Conservation (phyloP, 2,797 vertebrate species). For the Peromyscus nudipes region DNA sequence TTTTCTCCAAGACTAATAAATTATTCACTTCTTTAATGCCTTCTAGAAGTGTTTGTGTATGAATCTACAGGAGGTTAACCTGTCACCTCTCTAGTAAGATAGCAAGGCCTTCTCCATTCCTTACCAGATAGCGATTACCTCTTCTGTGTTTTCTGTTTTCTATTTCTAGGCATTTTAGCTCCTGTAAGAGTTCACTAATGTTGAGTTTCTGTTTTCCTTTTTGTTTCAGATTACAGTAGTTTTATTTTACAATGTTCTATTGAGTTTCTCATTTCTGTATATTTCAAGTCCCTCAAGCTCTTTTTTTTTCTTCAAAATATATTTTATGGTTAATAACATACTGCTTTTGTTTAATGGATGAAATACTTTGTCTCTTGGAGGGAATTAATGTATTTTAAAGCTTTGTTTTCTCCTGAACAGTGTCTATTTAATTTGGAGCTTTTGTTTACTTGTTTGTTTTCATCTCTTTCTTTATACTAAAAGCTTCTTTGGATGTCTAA, state of each 20-base stretch:
- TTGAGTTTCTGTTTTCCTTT: constrained; percentile 2
- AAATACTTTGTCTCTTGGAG: constrained; percentile 34
- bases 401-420: not conserved
- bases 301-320: constrained; percentile 33
- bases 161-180: not conserved
- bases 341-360: not conserved
- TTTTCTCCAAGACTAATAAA: not conserved
- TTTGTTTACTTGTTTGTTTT: constrained; percentile 3
- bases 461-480: constrained; percentile 32
- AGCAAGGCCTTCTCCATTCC: not conserved
- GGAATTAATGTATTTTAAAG: constrained; percentile 26
- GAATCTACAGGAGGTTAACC: not conserved
- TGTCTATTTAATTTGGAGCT: not conserved
- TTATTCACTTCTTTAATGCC: not conserved
- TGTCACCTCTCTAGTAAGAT: not conserved
- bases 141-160: not conserved
- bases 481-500: not conserved
- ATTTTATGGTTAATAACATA: constrained; percentile 16
- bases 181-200: not conserved
- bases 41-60: not conserved
- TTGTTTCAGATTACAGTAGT: not conserved
- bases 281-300: not conserved
- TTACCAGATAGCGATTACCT: not conserved
- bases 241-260: constrained; percentile 1
- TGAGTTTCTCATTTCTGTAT: constrained; percentile 7